Conservation (phyloP, 2,888 invertebrate species). For the Lysandra coridon region DNA sequence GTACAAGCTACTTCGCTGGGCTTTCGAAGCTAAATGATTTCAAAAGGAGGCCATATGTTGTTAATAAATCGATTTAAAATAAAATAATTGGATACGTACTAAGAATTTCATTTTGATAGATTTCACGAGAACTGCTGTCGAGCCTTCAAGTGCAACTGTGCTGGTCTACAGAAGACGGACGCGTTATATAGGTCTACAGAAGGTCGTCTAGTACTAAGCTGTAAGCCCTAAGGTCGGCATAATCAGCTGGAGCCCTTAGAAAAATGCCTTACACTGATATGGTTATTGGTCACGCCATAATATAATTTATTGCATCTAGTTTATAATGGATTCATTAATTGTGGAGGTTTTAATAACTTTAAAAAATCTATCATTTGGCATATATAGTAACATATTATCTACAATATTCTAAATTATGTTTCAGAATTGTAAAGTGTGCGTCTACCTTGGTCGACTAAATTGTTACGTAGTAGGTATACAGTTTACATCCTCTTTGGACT, state of each 20-base stretch:
- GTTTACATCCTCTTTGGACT: no score
- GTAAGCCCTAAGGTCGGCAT: constrained; percentile 53
- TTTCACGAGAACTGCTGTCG: constrained; percentile 72
- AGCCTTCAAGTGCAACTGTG: constrained; percentile 75
- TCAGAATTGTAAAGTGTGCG: no score
- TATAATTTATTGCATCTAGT: constrained; percentile 51
- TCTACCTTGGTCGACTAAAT: no score
- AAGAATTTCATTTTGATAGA: constrained; percentile 73
- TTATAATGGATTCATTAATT: constrained; percentile 36
- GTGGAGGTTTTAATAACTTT: not conserved
- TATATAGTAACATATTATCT: not conserved
- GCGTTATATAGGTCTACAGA: constrained; percentile 66
- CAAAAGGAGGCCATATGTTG: not conserved
- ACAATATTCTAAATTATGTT: not conserved
- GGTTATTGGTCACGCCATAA: constrained; percentile 39
- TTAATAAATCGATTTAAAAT: not conserved
- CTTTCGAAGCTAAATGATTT: no score
- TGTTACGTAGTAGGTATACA: no score
- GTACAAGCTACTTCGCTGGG: no score
- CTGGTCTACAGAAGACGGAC: constrained; percentile 55
- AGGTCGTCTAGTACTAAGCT: constrained; percentile 55
- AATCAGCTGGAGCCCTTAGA: constrained; percentile 57
- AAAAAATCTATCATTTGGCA: not conserved
- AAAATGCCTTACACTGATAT: constrained; percentile 49
- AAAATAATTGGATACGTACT: constrained; percentile 55